Percentiles rank a stretch among this genome's conserved stretches.
Evolutionary conservation across 1,140 invertebrate species (phyloP).

Genomic region (Drosophila willistoni): DNA sequence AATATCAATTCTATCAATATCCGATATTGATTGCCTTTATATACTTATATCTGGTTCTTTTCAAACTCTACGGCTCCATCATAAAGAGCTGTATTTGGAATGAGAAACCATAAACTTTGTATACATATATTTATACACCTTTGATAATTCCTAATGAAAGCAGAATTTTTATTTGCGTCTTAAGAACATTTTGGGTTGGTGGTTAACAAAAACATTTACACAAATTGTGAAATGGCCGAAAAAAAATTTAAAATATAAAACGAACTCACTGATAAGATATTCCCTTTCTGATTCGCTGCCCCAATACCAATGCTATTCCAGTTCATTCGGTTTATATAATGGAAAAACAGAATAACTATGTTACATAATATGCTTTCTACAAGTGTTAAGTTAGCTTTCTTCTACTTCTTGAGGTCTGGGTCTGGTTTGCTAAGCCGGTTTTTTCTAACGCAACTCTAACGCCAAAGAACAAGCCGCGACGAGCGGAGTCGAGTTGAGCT

Average conservation of each 20-base stretch:
- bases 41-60: too few relatives aligned
- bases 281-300: not conserved
- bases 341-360: not conserved
- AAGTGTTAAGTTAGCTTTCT: slow-evolving; percentile 36
- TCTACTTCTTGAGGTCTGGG: slow-evolving; percentile 20
- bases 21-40: too few relatives aligned
- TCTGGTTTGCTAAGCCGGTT: slow-evolving; percentile 44
- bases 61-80: too few relatives aligned
- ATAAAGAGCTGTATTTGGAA: too few relatives aligned
- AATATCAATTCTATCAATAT: too few relatives aligned
- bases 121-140: not conserved
- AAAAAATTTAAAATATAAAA: not conserved
- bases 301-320: not conserved
- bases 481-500: slow-evolving; percentile 14
- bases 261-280: not conserved
- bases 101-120: too few relatives aligned
- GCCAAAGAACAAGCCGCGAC: slow-evolving; percentile 34
- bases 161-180: not conserved
- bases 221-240: not conserved
- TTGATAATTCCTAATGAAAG: not conserved
- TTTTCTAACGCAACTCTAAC: slow-evolving; percentile 57
- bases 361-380: slow-evolving; percentile 32
- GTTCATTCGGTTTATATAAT: not conserved
- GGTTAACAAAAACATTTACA: not conserved
- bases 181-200: not conserved